A percentile compares a stretch with the other conserved stretches of the same genome.
These are phyloP conservation scores for Aspidiotus rigidus DNA, from an alignment of 2,888 invertebrate genomes.

Conservation along the genomic window DNA sequence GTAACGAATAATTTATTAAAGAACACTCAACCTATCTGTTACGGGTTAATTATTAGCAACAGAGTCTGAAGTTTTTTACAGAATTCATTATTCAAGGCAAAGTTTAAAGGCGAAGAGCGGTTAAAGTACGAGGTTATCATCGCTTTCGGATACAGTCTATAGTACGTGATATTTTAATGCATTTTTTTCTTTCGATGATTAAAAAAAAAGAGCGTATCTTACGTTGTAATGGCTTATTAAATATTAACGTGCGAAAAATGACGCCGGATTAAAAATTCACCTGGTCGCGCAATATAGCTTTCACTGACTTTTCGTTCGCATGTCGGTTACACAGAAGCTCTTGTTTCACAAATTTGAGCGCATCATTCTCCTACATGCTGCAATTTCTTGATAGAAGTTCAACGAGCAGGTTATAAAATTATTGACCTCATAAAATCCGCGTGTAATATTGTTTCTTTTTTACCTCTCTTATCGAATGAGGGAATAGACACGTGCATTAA, in stretches of 20 bases:
- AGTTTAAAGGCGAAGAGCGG: slow-evolving; percentile 1
- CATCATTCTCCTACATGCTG: no score
- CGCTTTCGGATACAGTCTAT: background rate
- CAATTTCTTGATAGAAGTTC: no score
- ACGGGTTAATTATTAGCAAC: background rate
- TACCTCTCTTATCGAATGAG: no score
- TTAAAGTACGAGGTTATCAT: slow-evolving; percentile 4
- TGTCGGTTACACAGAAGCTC: no score
- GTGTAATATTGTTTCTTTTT: no score
- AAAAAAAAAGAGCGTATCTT: background rate
- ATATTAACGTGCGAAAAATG: slow-evolving; percentile 3
- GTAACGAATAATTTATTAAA: background rate
- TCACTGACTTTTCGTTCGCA: no score
- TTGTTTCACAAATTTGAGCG: no score
- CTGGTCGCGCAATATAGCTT: background rate
- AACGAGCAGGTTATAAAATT: no score
- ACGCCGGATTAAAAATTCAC: background rate
- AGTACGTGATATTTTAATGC: background rate
- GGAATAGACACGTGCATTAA: no score
- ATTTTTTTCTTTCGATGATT: background rate
- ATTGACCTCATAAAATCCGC: no score
- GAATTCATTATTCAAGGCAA: slow-evolving; percentile 4
- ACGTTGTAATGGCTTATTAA: background rate
- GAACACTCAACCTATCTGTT: background rate
- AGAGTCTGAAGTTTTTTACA: background rate